These are phyloP conservation scores for Lepus europaeus DNA, from an alignment of 2,113 vertebrate species.

Conservation along the genomic window DNA sequence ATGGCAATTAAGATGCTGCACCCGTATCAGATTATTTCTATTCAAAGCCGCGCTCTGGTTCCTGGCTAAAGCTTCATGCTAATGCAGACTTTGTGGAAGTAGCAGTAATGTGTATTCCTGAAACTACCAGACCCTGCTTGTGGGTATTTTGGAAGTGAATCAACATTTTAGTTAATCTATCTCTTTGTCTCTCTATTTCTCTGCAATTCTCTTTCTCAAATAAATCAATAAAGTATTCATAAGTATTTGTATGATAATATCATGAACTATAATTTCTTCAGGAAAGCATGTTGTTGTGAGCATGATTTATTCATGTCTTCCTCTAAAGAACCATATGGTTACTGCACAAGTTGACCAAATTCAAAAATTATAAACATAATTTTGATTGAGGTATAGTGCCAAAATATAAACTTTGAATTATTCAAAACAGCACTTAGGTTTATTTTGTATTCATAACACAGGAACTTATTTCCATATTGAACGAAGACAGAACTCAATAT, in stretches of 20 bases:
- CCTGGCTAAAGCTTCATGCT: too few species aligned
- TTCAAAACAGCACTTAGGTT: background rate
- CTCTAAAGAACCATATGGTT: background rate
- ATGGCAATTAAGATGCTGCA: too few species aligned
- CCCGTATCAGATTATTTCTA: too few species aligned
- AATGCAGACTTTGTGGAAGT: too few species aligned
- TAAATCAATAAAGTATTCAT: background rate
- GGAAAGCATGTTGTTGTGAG: background rate
- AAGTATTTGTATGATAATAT: slow-evolving; percentile 13
- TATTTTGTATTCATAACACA: slow-evolving; percentile 30
- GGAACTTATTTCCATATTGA: slow-evolving; percentile 57
- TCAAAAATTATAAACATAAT: background rate
- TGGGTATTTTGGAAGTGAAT: too few species aligned
- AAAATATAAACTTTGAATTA: slow-evolving; percentile 29
- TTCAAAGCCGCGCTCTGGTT: too few species aligned
- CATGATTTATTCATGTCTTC: slow-evolving; percentile 27
- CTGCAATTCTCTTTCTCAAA: too few species aligned
- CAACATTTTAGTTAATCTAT: too few species aligned
- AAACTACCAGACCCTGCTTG: too few species aligned
- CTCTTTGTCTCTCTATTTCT: too few species aligned
- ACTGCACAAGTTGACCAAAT: background rate
- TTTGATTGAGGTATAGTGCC: slow-evolving; percentile 30
- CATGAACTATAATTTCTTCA: background rate
- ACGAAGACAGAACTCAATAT: background rate
- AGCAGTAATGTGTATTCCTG: too few species aligned